Evolutionary conservation across 2,888 invertebrate genomes (phyloP), one percentile per base, ranked within the genome.

Genomic region (Phasia obesa): DNA sequence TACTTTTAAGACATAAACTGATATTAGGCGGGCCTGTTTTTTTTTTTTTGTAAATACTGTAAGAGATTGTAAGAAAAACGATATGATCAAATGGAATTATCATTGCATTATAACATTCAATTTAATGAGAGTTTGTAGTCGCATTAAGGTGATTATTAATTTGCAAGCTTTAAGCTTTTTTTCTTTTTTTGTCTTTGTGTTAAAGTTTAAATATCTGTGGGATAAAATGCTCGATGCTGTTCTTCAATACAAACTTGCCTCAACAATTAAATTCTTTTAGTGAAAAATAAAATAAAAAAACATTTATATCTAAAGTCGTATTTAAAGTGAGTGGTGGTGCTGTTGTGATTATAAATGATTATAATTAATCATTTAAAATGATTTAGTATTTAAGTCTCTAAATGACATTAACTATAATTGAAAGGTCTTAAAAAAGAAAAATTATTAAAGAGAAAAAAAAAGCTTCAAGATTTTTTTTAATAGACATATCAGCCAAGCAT

Each of bases 291-390:
- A n/a, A n/a, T n/a, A 25, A 27, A 44, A 25, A 27, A 44, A 42
- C 15, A 35, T 35, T 35, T 35, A 11, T 11, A 35, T 35, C 11
- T 35, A 11, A 35, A 35, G 11, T 15, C 0, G 6, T 35, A 51
- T 67, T 53, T 76, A 47, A 55, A 74, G 57, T 67, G 60, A 65
- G 71, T 60, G 76, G 60, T 81, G 57, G 70, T n/a, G n/a, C n/a
- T n/a, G n/a, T 11, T 67, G 19, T 67, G 59, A 67, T 73, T 73
- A 77, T 77, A 77, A 81, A 81, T 78, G 77, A 70, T 69, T 82
- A 82, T 51, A 82, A 70, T 82, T 57, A 74, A 78, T 70, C 77
- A 82, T 78, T 51, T 21, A 25, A 64, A 60, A 49, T 78, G 82
- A 74, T 82, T 82, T 78, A 82, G 51, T 21, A 13, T 38, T 42